Conservation (phyloP, 2,113 vertebrate genomes). For the Rattus rattus region DNA sequence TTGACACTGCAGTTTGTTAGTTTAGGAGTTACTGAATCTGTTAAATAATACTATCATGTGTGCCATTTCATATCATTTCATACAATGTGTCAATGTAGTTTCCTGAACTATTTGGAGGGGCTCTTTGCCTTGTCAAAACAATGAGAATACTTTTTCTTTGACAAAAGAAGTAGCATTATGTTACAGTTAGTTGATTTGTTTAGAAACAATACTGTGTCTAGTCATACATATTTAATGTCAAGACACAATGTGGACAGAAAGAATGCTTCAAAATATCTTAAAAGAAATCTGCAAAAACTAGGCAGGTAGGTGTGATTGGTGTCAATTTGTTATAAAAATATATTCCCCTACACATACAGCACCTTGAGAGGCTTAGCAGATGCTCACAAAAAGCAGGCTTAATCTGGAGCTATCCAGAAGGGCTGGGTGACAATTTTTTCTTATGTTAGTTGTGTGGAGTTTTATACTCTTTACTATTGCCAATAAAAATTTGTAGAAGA, state of each 20-base stretch:
- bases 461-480: not conserved
- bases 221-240: slow-evolving; percentile 14
- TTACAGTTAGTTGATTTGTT: not conserved
- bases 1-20: not conserved
- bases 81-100: not conserved
- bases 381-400: not conserved
- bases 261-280: not conserved
- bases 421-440: not conserved
- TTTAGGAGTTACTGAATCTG: not conserved
- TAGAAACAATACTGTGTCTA: not conserved
- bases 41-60: not conserved
- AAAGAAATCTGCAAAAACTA: slow-evolving; percentile 11
- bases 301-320: not conserved
- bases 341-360: not conserved
- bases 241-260: not conserved
- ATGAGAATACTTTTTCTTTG: not conserved
- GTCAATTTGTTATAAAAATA: not conserved
- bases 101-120: not conserved
- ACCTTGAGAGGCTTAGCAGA: not conserved
- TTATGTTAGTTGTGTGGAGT: not conserved
- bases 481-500: not conserved
- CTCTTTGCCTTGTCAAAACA: not conserved
- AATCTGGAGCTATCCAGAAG: not conserved
- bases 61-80: not conserved
- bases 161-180: not conserved